Evolutionary conservation across 2,888 invertebrate species (phyloP).

Genomic region (Drosophila borealis): DNA sequence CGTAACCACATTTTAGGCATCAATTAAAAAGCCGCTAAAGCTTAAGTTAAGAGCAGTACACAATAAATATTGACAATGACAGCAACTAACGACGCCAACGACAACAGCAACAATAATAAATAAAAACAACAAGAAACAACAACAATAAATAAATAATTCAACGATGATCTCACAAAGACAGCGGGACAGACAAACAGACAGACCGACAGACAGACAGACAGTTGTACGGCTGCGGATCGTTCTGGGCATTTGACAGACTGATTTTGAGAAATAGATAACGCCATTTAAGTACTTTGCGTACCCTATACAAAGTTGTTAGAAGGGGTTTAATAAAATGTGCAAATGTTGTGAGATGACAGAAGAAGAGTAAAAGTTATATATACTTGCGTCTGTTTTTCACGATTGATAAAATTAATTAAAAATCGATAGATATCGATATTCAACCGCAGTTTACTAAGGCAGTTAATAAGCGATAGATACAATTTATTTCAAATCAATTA

Average conservation of each 20-base stretch:
- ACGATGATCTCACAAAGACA: constrained; percentile 70
- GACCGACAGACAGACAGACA: constrained; percentile 24
- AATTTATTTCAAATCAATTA: too few species aligned
- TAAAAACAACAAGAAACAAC: constrained; percentile 29
- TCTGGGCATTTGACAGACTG: constrained; percentile 45
- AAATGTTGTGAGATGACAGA: not conserved
- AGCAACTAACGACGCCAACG: constrained; percentile 25
- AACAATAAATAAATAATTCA: constrained; percentile 73
- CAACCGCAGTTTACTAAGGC: too few species aligned
- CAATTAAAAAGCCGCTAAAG: constrained; percentile 67
- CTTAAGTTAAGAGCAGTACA: constrained; percentile 20
- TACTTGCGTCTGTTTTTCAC: too few species aligned
- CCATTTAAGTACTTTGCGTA: constrained; percentile 15
- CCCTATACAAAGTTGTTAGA: not conserved
- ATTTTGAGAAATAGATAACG: constrained; percentile 54
- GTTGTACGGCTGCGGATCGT: constrained; percentile 68
- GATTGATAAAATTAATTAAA: not conserved
- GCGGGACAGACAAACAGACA: constrained; percentile 7
- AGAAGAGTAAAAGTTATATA: not conserved
- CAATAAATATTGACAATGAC: constrained; percentile 61
- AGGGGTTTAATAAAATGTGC: not conserved
- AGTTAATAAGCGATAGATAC: too few species aligned
- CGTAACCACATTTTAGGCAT: constrained; percentile 75
- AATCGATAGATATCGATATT: constrained; percentile 12
- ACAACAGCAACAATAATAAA: constrained; percentile 28